These are phyloP conservation scores for Neoscelio sp. DNA, from an alignment of 2,888 invertebrate species.

Conservation along the genomic window DNA sequence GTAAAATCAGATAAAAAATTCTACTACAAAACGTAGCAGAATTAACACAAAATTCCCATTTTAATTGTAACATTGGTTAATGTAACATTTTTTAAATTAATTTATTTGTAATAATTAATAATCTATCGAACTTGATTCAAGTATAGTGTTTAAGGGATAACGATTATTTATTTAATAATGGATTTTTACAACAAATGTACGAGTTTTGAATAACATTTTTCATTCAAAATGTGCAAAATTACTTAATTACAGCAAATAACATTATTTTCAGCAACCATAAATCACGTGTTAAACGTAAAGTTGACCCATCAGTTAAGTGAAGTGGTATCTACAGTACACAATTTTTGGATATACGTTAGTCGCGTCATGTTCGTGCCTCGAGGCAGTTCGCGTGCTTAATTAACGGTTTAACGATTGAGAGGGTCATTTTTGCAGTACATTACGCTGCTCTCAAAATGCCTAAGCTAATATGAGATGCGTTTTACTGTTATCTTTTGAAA, in stretches of 20 bases:
- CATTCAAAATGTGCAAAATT: slow-evolving; percentile 17
- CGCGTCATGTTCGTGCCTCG: slow-evolving; percentile 65
- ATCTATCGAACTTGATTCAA: too few species aligned
- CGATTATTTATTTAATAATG: too few species aligned
- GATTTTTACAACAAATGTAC: too few species aligned
- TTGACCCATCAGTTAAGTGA: slow-evolving; percentile 45
- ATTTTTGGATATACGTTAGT: slow-evolving; percentile 62
- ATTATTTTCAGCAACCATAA: slow-evolving; percentile 36
- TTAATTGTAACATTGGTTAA: too few species aligned
- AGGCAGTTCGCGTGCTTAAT: slow-evolving; percentile 68
- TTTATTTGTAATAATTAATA: too few species aligned
- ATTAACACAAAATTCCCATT: too few species aligned
- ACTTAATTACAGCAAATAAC: slow-evolving; percentile 44
- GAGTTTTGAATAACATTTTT: too few species aligned
- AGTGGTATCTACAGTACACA: slow-evolving; percentile 31
- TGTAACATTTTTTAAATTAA: too few species aligned
- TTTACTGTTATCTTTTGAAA: slow-evolving; percentile 61
- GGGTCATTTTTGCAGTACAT: slow-evolving; percentile 65
- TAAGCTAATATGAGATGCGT: slow-evolving; percentile 56
- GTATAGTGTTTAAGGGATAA: too few species aligned
- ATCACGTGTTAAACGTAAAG: slow-evolving; percentile 41
- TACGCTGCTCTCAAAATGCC: slow-evolving; percentile 63
- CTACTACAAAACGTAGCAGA: too few species aligned
- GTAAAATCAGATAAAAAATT: too few species aligned
- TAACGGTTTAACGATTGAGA: slow-evolving; percentile 66